Evolutionary conservation across 2,113 vertebrate species (phyloP).

Genomic region (Eulemur rufifrons): DNA sequence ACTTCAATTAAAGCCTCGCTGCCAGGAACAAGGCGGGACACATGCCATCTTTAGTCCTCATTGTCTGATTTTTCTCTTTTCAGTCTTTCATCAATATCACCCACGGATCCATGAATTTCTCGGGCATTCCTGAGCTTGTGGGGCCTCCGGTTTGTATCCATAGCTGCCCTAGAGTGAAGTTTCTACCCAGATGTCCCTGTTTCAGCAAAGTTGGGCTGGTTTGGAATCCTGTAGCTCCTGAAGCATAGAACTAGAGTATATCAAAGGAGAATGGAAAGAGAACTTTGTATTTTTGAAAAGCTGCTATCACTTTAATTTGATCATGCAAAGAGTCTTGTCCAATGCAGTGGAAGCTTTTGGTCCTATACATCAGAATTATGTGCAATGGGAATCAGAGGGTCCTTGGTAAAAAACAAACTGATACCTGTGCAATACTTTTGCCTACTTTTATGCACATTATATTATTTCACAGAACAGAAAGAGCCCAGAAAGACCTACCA

Average conservation of each 20-base stretch:
- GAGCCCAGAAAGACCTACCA: neutral
- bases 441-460: neutral
- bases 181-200: neutral
- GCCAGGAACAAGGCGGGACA: neutral
- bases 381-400: neutral
- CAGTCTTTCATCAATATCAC: constrained; percentile 92
- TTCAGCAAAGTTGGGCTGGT: neutral
- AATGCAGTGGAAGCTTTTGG: neutral
- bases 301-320: neutral
- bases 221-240: neutral
- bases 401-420: neutral
- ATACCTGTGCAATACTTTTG: rapidly evolving
- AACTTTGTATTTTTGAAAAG: neutral
- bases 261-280: neutral
- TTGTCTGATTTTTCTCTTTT: constrained; percentile 48
- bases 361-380: neutral
- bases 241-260: neutral
- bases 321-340: neutral
- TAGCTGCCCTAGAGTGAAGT: neutral
- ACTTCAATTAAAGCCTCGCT: neutral
- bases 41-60: constrained; percentile 4
- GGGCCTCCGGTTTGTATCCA: constrained; percentile 87
- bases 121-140: constrained; percentile 85
- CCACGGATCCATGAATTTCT: constrained; percentile 87
- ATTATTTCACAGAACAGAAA: neutral